A percentile compares a stretch with the other conserved stretches of the same genome.
Evolutionary conservation across 2,888 invertebrate species (phyloP).

Genomic region (Tiliacea citrago): DNA sequence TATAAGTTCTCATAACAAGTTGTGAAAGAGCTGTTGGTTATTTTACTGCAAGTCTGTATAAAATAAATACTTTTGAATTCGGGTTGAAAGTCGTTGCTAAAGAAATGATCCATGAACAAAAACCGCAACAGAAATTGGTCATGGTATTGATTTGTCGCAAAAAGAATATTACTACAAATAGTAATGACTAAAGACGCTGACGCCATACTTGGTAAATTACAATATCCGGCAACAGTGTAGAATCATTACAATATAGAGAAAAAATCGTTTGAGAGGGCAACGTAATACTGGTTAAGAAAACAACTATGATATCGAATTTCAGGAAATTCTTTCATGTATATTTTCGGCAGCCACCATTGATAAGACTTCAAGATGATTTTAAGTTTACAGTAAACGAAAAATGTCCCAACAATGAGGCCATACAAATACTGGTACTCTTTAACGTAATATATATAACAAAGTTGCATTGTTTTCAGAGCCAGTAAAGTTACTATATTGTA

Average conservation of each 20-base stretch:
- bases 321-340: background rate
- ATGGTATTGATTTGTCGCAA: conserved; percentile 19
- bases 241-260: background rate
- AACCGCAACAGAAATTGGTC: conserved; percentile 25
- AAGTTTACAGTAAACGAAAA: background rate
- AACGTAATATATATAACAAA: background rate
- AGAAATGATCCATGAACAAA: conserved; percentile 3
- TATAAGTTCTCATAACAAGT: conserved; percentile 3
- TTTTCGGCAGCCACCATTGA: background rate
- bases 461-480: background rate
- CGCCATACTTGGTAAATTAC: conserved; percentile 22
- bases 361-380: background rate
- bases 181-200: conserved; percentile 26
- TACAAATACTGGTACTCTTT: background rate
- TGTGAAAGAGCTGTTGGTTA: conserved; percentile 9
- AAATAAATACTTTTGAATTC: conserved; percentile 1
- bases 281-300: background rate
- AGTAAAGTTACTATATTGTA: conserved; percentile 5
- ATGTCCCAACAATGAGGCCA: background rate
- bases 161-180: conserved; percentile 22
- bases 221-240: conserved; percentile 22
- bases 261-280: background rate
- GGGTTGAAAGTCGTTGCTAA: background rate
- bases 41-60: background rate
- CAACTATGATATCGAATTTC: background rate